Percentiles rank a stretch among this genome's conserved stretches.
phyloP scores from a whole-genome alignment of 2,113 vertebrate species.

The Rhagologus leucostigma region DNA sequence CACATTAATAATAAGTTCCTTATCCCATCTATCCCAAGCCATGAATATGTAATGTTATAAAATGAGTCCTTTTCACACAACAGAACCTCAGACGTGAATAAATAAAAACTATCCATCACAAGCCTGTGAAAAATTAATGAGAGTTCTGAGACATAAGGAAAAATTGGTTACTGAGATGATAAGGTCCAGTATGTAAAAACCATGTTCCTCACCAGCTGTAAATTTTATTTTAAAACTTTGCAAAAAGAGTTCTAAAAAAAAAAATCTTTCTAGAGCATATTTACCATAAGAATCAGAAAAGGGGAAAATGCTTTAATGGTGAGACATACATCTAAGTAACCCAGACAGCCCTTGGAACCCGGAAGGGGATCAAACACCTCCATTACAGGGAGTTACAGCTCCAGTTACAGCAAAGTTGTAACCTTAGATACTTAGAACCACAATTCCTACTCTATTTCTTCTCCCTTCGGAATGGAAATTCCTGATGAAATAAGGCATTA shows the following conservation, averaged over 20 bases:
- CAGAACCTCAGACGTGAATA: conserved; percentile 92
- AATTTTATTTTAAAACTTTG: conserved; percentile 22
- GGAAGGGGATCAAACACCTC: neutral
- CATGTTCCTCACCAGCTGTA: conserved; percentile 27
- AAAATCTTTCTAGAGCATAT: neutral
- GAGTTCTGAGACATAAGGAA: conserved; percentile 75
- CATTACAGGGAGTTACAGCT: neutral
- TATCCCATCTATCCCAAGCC: conserved; percentile 92
- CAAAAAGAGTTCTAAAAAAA: neutral
- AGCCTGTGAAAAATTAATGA: conserved; percentile 93
- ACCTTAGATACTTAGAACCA: neutral
- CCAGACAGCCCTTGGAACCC: neutral
- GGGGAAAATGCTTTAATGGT: neutral
- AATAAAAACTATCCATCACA: conserved; percentile 96
- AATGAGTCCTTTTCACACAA: conserved; percentile 97
- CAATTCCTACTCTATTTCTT: neutral
- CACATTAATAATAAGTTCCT: conserved; percentile 98
- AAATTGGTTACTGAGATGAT: conserved; percentile 74
- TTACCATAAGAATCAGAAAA: neutral
- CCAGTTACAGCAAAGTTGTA: neutral
- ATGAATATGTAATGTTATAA: conserved; percentile 98
- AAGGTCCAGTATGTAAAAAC: conserved; percentile 69
- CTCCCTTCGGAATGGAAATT: neutral
- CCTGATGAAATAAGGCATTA: neutral
- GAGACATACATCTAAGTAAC: neutral